Evolutionary conservation across 2,797 vertebrate species (phyloP).

Genomic region (Fistularia commersonii): DNA sequence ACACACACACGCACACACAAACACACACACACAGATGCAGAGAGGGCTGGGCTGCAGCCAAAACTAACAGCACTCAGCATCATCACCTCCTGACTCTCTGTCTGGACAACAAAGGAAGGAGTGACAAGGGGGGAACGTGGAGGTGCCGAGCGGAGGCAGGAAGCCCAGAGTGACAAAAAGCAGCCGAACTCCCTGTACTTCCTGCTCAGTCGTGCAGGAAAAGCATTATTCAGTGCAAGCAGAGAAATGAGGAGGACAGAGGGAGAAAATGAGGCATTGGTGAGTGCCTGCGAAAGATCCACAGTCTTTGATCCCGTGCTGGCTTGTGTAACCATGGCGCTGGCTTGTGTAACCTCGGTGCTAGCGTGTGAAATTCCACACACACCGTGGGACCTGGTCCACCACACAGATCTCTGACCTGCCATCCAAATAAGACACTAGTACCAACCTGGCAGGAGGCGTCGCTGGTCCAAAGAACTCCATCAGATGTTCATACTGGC

Average conservation of each 20-base stretch:
- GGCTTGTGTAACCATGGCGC: slow-evolving; percentile 45
- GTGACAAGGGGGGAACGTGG: slow-evolving; percentile 27
- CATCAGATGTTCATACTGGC: slow-evolving; percentile 7
- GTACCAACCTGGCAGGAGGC: too few species aligned
- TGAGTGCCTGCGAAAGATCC: slow-evolving; percentile 62
- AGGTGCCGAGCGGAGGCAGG: too few species aligned
- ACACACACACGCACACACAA: slow-evolving; percentile 7
- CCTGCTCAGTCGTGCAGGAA: too few species aligned
- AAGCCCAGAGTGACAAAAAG: too few species aligned
- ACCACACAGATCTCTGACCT: slow-evolving; percentile 45
- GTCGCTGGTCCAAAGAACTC: slow-evolving; percentile 25
- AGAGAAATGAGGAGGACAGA: background rate
- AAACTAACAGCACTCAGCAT: slow-evolving; percentile 57
- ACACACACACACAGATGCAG: slow-evolving; percentile 7
- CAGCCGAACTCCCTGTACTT: too few species aligned
- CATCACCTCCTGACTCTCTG: slow-evolving; percentile 51
- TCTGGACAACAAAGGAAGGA: slow-evolving; percentile 50
- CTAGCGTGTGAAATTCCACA: slow-evolving; percentile 71
- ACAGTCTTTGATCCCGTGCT: slow-evolving; percentile 58
- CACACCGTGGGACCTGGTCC: slow-evolving; percentile 22
- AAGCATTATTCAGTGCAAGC: background rate
- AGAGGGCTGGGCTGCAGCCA: slow-evolving; percentile 45
- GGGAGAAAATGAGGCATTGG: slow-evolving; percentile 49
- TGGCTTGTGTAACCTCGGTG: slow-evolving; percentile 53
- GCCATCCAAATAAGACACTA: slow-evolving; percentile 38